These are phyloP conservation scores for Sebastes steindachneri DNA, from an alignment of 2,797 vertebrate genomes.

Conservation along the genomic window DNA sequence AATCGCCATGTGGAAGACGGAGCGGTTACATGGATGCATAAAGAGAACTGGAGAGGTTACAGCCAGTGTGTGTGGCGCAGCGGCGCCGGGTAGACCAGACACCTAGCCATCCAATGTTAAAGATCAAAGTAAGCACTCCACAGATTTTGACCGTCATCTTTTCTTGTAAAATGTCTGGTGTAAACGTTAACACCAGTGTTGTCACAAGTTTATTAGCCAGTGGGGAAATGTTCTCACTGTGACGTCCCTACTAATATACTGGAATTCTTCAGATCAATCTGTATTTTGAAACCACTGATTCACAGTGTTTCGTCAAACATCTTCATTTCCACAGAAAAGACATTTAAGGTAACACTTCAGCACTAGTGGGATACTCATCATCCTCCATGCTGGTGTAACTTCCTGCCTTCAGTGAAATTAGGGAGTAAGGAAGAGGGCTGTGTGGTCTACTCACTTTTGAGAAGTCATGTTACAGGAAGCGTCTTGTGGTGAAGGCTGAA, in stretches of 20 bases:
- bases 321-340: neutral
- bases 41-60: no score
- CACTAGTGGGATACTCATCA: constrained; percentile 18
- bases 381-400: constrained; percentile 21
- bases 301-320: neutral
- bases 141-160: no score
- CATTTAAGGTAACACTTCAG: neutral
- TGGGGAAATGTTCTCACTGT: no score
- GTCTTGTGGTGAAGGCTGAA: constrained; percentile 53
- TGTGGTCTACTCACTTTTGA: constrained; percentile 57
- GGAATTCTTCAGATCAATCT: constrained; percentile 5
- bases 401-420: constrained; percentile 52
- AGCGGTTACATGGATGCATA: no score
- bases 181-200: no score
- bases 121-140: no score
- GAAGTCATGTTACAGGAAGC: constrained; percentile 74
- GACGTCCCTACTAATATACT: neutral
- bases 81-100: no score
- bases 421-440: constrained; percentile 48
- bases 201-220: no score
- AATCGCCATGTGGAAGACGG: no score
- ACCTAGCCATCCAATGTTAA: accelerated
- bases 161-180: no score
- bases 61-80: no score
- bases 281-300: constrained; percentile 26